Evolutionary conservation across 2,113 vertebrate species (phyloP), one percentile per base, ranked within the genome.

Genomic region (Mystacornis crossleyi): DNA sequence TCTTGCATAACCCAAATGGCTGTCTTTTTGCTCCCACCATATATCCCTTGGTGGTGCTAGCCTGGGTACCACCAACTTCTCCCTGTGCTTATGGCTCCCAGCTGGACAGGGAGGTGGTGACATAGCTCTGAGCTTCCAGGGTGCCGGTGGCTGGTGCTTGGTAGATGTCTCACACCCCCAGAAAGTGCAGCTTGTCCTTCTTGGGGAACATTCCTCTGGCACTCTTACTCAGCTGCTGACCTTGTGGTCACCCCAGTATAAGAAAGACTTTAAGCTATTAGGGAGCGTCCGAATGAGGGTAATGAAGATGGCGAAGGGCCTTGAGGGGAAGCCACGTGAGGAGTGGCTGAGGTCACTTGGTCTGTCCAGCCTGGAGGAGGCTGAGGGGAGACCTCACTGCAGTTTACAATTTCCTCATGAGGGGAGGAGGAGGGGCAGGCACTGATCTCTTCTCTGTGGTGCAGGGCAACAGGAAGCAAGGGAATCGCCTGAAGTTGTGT

Each of bases 111-210:
- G 24, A 42, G 40, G 11, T n/a, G 21, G 19, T 28, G 70, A 36
- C 4, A 3, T 6, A 74, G 20, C 29, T 58, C 20, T 60, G 33
- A 77, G 64, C 45, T 90, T 34, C 48, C 43, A 45, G 19, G 9
- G 8, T 5, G 8, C 54, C 2, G 5, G 16, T 50, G 55, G 19
- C 40, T 57, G n/a, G 8, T 42, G 43, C 36, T 79, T 0, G 0
- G 40, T 6, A 10, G 74, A 25, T 74, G 38, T 53, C 55, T 34
- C 65, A 60, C 36, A 40, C 3, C 36, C 24, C 28, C 29, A 25
- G 62, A 54, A 45, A 75, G 23, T 25, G 25, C 19, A 53, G 21
- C 33, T 71, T 38, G 14, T 61, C 24, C 53, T 82, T 81, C 50
- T 65, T 17, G 42, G 19, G 29, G 38, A 55, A 75, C 38, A 10